Evolutionary conservation across 1,140 invertebrate species (phyloP), one percentile per base, ranked within the genome.

Genomic region (Globodera ellingtonae): DNA sequence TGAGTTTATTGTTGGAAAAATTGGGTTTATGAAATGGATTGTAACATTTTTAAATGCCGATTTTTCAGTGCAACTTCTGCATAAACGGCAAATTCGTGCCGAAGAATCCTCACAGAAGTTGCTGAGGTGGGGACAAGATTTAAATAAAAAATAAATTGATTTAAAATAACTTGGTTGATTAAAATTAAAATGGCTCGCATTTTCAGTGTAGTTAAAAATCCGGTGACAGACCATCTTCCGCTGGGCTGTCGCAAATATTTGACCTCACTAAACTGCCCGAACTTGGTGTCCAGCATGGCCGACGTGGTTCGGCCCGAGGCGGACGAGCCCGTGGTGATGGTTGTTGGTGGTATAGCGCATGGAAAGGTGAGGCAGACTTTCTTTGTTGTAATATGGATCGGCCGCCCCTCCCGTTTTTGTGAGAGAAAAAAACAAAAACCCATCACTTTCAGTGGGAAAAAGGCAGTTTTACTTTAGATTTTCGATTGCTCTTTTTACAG

Each of bases 331-430:
- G 72, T 89, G 13, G 95, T 94, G 0, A 91, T 99, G 81, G 93
- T 98, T 6, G 92, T 99, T 82, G 98, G 97, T 67, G 96, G 97
- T 4, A 98, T 99, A 93, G 96, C 97, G 6, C 95, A 97, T 91
- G 98, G 97, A 78, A 94, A 94, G 90, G 93, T 94, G 90, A 90
- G 88, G 88, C 71, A 59, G 56, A 46, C 72, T 72, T 75, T 67
- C 75, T 35, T 0, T 35, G 35, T 35, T 35, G 35, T 35, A 35
- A 35, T 35, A 35, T 35, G 35, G 35, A 35, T 2, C 35, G 35
- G 35, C 35, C 35, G 35, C 35, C 35, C 35, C 35, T 35, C 35
- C 35, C 35, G 3, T 35, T 35, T 35, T 35, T 35, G 35, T 35
- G 35, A 24, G 24, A 24, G 1, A 35, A 35, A 35, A 35, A 35